phyloP scores from a whole-genome alignment of 2,113 vertebrate genomes.

The Macheiramphus alcinus region DNA sequence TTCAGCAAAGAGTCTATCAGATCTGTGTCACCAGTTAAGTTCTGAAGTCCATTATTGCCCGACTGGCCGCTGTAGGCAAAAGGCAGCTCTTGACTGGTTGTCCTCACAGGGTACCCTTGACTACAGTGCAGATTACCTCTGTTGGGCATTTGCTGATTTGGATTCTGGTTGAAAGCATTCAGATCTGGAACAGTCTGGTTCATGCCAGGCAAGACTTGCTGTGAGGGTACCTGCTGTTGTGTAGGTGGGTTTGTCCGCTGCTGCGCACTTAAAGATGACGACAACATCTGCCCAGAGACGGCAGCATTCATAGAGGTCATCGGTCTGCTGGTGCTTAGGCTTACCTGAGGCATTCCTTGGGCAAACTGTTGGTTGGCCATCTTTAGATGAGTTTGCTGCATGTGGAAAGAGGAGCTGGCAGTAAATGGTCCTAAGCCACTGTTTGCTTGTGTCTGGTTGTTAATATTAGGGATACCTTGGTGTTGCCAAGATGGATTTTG shows the following conservation, averaged over 20 bases:
- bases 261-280: constrained; percentile 73
- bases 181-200: constrained; percentile 84
- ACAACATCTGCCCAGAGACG: constrained; percentile 80
- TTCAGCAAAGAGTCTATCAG: constrained; percentile 94
- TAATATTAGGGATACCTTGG: constrained; percentile 80
- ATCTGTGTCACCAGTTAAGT: constrained; percentile 86
- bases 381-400: constrained; percentile 88
- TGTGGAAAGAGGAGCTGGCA: constrained; percentile 81
- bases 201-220: constrained; percentile 78
- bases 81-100: constrained; percentile 84
- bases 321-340: constrained; percentile 74
- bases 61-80: constrained; percentile 85
- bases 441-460: constrained; percentile 74
- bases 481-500: constrained; percentile 87
- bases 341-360: constrained; percentile 76
- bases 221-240: constrained; percentile 78
- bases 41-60: constrained; percentile 72
- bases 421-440: constrained; percentile 79
- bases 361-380: constrained; percentile 79
- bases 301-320: constrained; percentile 80
- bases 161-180: constrained; percentile 82
- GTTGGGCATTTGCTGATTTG: constrained; percentile 71
- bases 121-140: constrained; percentile 85
- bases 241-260: constrained; percentile 74
- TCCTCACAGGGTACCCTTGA: constrained; percentile 89